Base-by-base conservation (phyloP, 2,888 invertebrate species). In the Tipula helvola region DNA sequence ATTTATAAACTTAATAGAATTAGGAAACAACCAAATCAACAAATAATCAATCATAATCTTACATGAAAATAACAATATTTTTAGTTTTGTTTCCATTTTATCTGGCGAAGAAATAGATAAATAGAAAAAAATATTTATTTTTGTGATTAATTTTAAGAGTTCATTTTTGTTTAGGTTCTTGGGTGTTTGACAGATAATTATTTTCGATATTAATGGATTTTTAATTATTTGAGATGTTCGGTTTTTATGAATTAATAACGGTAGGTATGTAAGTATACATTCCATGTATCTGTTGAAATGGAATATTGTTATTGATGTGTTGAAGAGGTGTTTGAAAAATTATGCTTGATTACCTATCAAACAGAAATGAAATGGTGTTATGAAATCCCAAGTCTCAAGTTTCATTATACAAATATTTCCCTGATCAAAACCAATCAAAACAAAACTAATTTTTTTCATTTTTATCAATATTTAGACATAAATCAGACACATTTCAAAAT, bases 1-100 rank as follows among this genome's bases (percentile, higher is more conserved):
- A 71, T 71, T 71, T 71, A 28, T 71, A 71, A 52, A 71, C 71
- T 71, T 71, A 71, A 71, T 71, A 71, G 71, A 71, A 71, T 71
- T 71, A 71, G 71, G 71, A 71, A 71, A 71, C 71, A 71, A 71
- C 71, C 71, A 71, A 71, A 71, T 71, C 71, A 71, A 71, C 71
- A 71, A 71, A 71, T 71, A 71, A 71, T 71, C 71, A 71, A 71
- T 71, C 71, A 71, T 71, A 71, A 71, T 71, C 71, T 71, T 71
- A 71, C 71, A 71, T 71, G 71, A 28, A 71, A 71, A 71, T 71
- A 71, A 71, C 71, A 71, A 71, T 71, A 71, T 71, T 57, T 57
- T 57, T 71, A 71, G 71, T 18, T 71, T 57, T 57, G 16, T 16
- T 12, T 28, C 28, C 10, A 28, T 10, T 71, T 12, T 18, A 18